Conservation (phyloP, 1,140 invertebrate genomes). For the Drosophila sechellia region DNA sequence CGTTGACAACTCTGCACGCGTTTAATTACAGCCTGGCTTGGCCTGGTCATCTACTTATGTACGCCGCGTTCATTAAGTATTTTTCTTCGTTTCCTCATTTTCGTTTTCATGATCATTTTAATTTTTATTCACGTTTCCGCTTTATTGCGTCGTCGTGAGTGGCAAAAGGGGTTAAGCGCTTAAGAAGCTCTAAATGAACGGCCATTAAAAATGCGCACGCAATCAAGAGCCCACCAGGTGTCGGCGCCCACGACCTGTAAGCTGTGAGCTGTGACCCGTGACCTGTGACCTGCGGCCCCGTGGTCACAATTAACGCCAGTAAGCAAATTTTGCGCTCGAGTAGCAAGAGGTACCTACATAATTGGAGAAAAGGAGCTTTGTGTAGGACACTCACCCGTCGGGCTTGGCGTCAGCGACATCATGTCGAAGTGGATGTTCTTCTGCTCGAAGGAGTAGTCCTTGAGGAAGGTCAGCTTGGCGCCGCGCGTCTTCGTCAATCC, state of each 20-base stretch:
- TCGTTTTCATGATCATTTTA: constrained; percentile 1
- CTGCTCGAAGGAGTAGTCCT: constrained; percentile 87
- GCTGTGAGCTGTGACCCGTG: background rate
- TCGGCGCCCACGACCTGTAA: constrained; percentile 3
- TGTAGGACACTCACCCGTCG: constrained; percentile 87
- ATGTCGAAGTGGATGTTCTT: constrained; percentile 88
- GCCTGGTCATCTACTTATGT: constrained; percentile 38
- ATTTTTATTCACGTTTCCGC: background rate
- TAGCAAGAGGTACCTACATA: background rate
- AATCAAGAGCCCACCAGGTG: constrained; percentile 44
- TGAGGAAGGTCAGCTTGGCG: constrained; percentile 87
- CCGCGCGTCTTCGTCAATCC: constrained; percentile 86
- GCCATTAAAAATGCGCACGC: constrained; percentile 58
- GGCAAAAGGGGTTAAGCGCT: constrained; percentile 39
- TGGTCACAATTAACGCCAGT: background rate
- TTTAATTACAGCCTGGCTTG: constrained; percentile 26
- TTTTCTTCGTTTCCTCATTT: constrained; percentile 8
- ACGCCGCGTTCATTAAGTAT: constrained; percentile 17
- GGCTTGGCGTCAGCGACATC: constrained; percentile 90
- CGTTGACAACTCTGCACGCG: constrained; percentile 23
- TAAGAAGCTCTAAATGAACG: constrained; percentile 66
- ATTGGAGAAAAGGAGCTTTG: background rate
- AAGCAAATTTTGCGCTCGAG: constrained; percentile 2
- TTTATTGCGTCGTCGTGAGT: constrained; percentile 19
- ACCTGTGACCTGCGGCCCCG: background rate